Base-by-base conservation (phyloP, 2,888 invertebrate genomes). In the Xylophagus ater region DNA sequence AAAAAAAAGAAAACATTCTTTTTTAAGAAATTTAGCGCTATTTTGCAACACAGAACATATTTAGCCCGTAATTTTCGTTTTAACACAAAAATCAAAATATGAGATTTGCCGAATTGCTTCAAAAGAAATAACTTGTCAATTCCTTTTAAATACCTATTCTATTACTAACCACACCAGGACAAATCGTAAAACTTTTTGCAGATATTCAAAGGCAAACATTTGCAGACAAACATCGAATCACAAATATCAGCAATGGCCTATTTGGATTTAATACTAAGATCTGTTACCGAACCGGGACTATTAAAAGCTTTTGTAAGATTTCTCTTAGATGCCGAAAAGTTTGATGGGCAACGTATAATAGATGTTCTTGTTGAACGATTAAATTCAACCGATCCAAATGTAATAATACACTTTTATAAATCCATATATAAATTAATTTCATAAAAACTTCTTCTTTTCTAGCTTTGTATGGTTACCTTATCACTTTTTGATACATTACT, bases 171-270 rank as follows among this genome's bases (percentile, higher is more conserved):
- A 56, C 46, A 40, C 63, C 54, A 68, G 62, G 56, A 58, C 37
- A 58, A 59, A 53, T 61, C 62, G 61, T 28, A 37, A 25, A 34
- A 40, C 26, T 46, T 48, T 48, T 61, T 58, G 53, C 65, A 65
- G 65, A 65, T 60, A 59, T 62, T 62, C 57, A 60, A 65, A 60
- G 65, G 63, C 57, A 65, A 65, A 63, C 60, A 66, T 65, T 75
- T 78, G 64, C 76, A 90, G 88, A 85, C 76, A 63, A 82, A 86
- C 43, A 73, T 81, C 50, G 81, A 83, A 49, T 93, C 96, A 62
- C 81, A 93, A 58, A 78, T 90, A 42, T 85, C 93, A 34, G 88
- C 93, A 8, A 92, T 87, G 56, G 87, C 88, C 6, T 96, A 96
- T 66, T 74, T 94, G 46, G 93, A 96, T 65, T 69, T 97, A 49